These are phyloP conservation scores for Buathra laborator DNA, from an alignment of 2,888 invertebrate genomes.

Conservation along the genomic window DNA sequence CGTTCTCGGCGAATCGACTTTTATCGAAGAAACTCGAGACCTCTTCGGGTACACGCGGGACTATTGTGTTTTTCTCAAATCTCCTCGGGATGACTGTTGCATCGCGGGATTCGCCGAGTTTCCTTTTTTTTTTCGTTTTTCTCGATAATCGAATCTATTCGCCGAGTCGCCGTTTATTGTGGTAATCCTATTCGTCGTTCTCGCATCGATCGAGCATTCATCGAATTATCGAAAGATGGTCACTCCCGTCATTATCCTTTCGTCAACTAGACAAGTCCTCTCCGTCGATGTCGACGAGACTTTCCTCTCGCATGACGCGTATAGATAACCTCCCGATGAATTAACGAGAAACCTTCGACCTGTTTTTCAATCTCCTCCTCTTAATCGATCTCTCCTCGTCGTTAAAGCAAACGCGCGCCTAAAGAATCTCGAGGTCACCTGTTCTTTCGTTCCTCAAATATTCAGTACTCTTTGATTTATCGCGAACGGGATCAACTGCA, in stretches of 20 bases:
- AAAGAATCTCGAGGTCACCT: background rate
- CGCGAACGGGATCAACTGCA: background rate
- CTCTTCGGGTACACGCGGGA: background rate
- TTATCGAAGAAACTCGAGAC: constrained; percentile 32
- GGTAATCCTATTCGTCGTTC: background rate
- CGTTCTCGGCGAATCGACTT: constrained; percentile 11
- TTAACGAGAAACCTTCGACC: background rate
- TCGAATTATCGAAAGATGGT: background rate
- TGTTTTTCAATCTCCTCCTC: constrained; percentile 5
- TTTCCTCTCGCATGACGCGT: background rate
- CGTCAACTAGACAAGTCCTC: constrained; percentile 31
- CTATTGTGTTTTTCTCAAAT: constrained; percentile 47
- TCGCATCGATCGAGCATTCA: background rate
- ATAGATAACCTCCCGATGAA: background rate
- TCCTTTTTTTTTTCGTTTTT: background rate
- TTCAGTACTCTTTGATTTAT: background rate
- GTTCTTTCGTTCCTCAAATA: constrained; percentile 7
- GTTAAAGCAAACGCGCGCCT: background rate
- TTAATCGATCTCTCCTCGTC: constrained; percentile 9
- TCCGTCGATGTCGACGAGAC: constrained; percentile 16
- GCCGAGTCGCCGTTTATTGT: background rate
- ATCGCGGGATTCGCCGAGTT: constrained; percentile 12
- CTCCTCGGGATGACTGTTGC: constrained; percentile 6
- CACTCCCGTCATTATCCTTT: background rate
- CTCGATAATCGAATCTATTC: background rate